Percentiles rank a stretch among this genome's conserved stretches.
These are phyloP conservation scores for Thymelicus acteon DNA, from an alignment of 2,888 invertebrate genomes.

Conservation along the genomic window DNA sequence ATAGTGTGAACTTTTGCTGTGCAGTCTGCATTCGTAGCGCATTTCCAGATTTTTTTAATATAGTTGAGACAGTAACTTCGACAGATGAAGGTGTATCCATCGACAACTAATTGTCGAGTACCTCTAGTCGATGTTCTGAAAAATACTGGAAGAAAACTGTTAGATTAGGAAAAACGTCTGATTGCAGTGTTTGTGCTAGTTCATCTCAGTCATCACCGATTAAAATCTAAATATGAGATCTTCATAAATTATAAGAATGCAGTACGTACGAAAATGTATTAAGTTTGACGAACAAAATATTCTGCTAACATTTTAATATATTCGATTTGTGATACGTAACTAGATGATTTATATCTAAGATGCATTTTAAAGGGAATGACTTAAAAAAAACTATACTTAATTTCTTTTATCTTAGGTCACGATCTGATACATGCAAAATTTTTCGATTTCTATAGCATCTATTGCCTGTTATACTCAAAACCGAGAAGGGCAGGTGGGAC, in stretches of 20 bases:
- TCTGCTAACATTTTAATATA: background rate
- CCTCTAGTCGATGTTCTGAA: conserved; percentile 66
- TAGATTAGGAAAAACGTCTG: conserved; percentile 5
- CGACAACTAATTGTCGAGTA: conserved; percentile 61
- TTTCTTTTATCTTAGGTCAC: too few species aligned
- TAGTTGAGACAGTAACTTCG: conserved; percentile 63
- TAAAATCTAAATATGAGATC: background rate
- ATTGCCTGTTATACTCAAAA: too few species aligned
- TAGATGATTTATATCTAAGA: too few species aligned
- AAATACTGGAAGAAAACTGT: conserved; percentile 57
- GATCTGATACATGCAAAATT: too few species aligned
- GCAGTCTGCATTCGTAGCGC: conserved; percentile 63
- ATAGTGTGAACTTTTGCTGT: conserved; percentile 68
- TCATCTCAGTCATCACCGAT: background rate
- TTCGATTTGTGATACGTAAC: background rate
- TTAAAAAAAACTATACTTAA: too few species aligned
- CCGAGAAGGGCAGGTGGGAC: too few species aligned
- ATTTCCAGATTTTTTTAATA: conserved; percentile 69
- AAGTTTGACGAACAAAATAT: background rate
- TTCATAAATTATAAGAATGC: background rate
- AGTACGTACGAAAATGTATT: background rate
- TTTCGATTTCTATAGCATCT: too few species aligned
- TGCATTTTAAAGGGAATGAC: too few species aligned
- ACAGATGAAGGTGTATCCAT: conserved; percentile 67
- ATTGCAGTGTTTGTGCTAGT: background rate